These are phyloP conservation scores for Temnothorax curvispinosus DNA, from an alignment of 1,140 invertebrate genomes.

Conservation along the genomic window DNA sequence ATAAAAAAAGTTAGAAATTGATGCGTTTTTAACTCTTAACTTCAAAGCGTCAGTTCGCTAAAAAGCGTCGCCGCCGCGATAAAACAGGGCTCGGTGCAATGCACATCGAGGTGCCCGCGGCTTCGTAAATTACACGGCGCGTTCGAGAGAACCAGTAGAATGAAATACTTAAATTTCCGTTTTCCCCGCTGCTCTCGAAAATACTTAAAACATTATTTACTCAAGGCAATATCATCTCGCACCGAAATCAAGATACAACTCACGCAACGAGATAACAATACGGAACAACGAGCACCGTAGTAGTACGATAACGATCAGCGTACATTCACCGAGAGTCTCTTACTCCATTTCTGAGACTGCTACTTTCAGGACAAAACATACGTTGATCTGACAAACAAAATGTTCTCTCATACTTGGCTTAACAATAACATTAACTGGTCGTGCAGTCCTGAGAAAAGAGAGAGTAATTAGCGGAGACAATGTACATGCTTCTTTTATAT, in stretches of 20 bases:
- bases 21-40: no score
- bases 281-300: conserved; percentile 20
- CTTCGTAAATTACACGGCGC: conserved; percentile 14
- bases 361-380: not conserved
- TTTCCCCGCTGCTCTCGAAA: not conserved
- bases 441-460: not conserved
- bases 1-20: conserved; percentile 14
- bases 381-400: conserved; percentile 1
- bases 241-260: conserved; percentile 2
- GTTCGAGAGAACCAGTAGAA: not conserved
- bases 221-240: conserved; percentile 27
- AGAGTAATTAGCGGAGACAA: not conserved
- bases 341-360: not conserved
- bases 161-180: conserved; percentile 22
- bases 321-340: not conserved
- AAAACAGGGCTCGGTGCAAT: not conserved
- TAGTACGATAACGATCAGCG: conserved; percentile 46
- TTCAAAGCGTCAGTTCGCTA: not conserved
- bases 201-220: conserved; percentile 43
- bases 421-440: not conserved
- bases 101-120: conserved; percentile 1
- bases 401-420: not conserved
- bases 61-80: not conserved
- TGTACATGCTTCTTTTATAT: not conserved
- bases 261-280: conserved; percentile 54